Percentiles rank a stretch among this genome's conserved stretches.
phyloP scores from a whole-genome alignment of 2,113 vertebrate genomes.

The Hypocryptadius cinnamomeus region DNA sequence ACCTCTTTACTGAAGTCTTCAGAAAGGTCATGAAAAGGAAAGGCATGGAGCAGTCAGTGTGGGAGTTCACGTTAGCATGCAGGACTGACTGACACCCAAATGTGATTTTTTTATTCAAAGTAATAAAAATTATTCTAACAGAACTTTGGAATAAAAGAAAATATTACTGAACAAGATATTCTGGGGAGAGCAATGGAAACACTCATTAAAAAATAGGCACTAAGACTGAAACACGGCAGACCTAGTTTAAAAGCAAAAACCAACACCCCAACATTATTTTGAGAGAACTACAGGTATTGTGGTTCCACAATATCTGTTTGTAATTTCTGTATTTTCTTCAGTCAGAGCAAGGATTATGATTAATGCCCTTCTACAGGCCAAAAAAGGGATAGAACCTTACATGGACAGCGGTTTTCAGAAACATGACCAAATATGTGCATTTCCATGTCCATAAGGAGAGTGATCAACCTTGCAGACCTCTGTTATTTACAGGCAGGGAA shows the following conservation, averaged over 20 bases:
- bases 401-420: neutral
- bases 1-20: neutral
- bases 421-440: no score
- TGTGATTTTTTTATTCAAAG: neutral
- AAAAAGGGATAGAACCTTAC: neutral
- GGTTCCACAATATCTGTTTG: neutral
- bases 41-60: neutral
- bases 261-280: neutral
- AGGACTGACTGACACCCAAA: neutral
- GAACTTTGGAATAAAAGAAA: neutral
- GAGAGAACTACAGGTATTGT: neutral
- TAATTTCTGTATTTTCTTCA: neutral
- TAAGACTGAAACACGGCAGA: neutral
- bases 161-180: neutral
- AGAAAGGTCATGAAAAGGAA: neutral
- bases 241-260: neutral
- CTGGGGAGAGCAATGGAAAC: neutral
- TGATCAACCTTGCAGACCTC: neutral
- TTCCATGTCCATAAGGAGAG: accelerated
- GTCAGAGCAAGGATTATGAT: neutral
- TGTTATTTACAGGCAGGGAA: neutral
- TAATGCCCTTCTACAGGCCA: neutral
- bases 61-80: neutral
- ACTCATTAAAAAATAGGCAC: neutral
- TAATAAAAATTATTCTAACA: neutral